These are phyloP conservation scores for Trochalopteron elliotii DNA, from an alignment of 2,113 vertebrate genomes.

Conservation along the genomic window DNA sequence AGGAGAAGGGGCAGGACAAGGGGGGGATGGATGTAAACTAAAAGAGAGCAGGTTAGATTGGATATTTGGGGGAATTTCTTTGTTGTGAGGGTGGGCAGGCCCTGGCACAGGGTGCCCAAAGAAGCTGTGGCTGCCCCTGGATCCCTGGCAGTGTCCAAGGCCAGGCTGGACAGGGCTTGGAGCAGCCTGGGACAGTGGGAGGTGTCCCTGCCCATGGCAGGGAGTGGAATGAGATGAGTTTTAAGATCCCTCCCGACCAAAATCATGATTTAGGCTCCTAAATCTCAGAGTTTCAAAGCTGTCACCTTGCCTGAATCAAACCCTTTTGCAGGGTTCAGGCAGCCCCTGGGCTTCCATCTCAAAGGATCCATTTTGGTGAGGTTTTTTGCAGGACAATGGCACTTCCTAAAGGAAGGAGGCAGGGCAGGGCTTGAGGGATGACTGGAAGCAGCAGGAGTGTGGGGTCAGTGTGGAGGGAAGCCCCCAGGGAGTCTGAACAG, in stretches of 20 bases:
- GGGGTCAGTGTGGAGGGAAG: background rate
- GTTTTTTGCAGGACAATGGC: background rate
- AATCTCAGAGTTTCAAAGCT: background rate
- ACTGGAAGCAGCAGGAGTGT: background rate
- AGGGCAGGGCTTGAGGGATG: background rate
- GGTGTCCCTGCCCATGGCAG: background rate
- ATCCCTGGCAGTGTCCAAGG: background rate
- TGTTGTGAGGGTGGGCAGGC: background rate
- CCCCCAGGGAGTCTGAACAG: background rate
- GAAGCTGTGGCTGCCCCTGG: background rate
- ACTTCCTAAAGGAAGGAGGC: background rate
- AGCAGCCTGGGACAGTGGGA: background rate
- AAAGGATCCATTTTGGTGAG: background rate
- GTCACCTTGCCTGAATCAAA: background rate
- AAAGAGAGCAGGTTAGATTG: background rate
- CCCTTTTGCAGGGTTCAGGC: background rate
- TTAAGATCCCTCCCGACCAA: background rate
- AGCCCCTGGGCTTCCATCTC: background rate
- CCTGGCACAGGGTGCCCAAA: background rate
- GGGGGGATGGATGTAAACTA: background rate
- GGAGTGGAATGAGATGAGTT: rapidly evolving
- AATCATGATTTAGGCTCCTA: background rate
- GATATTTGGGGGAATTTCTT: background rate
- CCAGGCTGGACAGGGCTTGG: background rate
- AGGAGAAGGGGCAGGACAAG: background rate